Evolutionary conservation across 1,140 invertebrate genomes (phyloP), one percentile per base, ranked within the genome.

Genomic region (Temnothorax longispinosus): DNA sequence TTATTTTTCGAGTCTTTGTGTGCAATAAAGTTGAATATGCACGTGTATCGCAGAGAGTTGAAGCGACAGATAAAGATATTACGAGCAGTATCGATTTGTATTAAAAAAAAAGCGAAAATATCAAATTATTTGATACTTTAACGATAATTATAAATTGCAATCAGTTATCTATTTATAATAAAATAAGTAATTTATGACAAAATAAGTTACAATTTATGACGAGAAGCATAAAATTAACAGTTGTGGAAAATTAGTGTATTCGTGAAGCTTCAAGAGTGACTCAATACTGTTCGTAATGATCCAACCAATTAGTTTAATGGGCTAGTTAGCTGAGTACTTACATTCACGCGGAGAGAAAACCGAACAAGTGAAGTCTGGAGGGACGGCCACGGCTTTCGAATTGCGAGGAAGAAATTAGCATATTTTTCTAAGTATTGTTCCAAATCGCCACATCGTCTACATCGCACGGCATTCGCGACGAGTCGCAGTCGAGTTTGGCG

Each of bases 371-470:
- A 5, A 41, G 15, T 15, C 13, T n/a, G 15, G 3, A 58, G 21
- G 41, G 8, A 35, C 10, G 35, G 4, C 35, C 69, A 35, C 10
- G 35, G 4, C 35, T 80, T 54, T 27, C 5, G 67, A 72, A 13
- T 32, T 7, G 32, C 54, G 13, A 60, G 27, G 18, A 60, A 21
- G 41, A 56, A 58, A 13, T 58, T 71, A 72, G 52, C 41, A 58
- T 82, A 82, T 82, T 82, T 82, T 82, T 82, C 80, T 82, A 82
- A 82, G 27, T 58, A 58, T 15, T 56, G 21, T 54, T 58, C 6
- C 4, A 50, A 65, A 38, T 41, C 52, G 38, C 15, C 11, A 71
- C 50, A 10, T 56, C 50, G 21, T 21, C 44, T 35, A 52, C 44
- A 18, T 52, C 13, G n/a, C 6, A 27, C 13, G 21, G 13, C 7